Conservation (phyloP, 2,113 vertebrate species). For the Catharus minimus region DNA sequence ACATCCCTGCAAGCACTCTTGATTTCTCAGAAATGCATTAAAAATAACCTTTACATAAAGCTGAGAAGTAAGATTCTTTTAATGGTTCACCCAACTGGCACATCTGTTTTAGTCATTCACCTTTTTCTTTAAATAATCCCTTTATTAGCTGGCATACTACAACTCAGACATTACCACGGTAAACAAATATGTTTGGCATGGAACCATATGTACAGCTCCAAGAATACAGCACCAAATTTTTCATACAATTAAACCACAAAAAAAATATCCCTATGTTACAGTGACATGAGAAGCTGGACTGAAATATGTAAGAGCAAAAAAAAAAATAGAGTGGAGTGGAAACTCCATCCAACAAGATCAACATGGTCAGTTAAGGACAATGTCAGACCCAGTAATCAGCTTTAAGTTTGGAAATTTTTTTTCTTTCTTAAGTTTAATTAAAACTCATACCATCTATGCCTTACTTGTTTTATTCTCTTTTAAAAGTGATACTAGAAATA, state of each 20-base stretch:
- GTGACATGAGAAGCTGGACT: conserved; percentile 6
- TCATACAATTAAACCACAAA: conserved; percentile 49
- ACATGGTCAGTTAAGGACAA: neutral
- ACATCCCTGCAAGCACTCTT: neutral
- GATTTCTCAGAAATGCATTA: conserved; percentile 54
- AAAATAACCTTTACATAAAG: conserved; percentile 60
- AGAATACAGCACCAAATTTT: conserved; percentile 47
- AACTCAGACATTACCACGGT: conserved; percentile 72
- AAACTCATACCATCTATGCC: neutral
- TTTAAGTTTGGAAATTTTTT: neutral
- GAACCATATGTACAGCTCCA: conserved; percentile 57
- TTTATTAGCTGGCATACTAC: conserved; percentile 72
- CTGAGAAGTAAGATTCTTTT: conserved; percentile 48
- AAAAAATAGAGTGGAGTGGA: neutral
- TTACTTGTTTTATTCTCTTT: neutral
- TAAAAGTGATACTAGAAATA: neutral
- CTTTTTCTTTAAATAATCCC: conserved; percentile 72
- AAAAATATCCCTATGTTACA: neutral
- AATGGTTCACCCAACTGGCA: conserved; percentile 61
- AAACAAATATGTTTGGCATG: conserved; percentile 75
- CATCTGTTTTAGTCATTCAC: conserved; percentile 75
- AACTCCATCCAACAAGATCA: neutral
- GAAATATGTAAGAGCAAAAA: conserved; percentile 12
- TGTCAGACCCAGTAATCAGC: neutral
- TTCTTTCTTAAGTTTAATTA: neutral